Base-by-base conservation (phyloP, 1,140 invertebrate genomes). In the Lordiphosa collinella region DNA sequence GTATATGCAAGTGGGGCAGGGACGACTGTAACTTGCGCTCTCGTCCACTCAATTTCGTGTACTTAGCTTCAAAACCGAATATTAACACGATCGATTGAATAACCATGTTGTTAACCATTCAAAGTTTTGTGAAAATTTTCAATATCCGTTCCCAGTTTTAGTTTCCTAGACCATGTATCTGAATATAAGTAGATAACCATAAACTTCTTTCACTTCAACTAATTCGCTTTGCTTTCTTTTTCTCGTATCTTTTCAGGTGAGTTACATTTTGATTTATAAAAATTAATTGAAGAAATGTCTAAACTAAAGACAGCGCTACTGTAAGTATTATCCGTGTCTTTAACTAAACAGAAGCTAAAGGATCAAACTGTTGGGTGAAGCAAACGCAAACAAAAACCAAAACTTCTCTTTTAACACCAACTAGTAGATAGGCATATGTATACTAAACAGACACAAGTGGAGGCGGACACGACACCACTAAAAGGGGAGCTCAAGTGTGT, bases 171-270 rank as follows among this genome's bases (percentile, higher is more conserved):
- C n/a, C n/a, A n/a, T n/a, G n/a, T n/a, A n/a, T n/a, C n/a, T n/a
- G n/a, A n/a, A n/a, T n/a, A n/a, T n/a, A n/a, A n/a, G n/a, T n/a
- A n/a, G n/a, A n/a, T n/a, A n/a, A n/a, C n/a, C 16, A 2, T 18
- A 18, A 2, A n/a, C 10, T 14, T 36, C 1, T 16, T 13, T 14
- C 4, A 16, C 2, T 1, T 11, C 1, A 12, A 10, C 41, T 12
- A 32, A 13, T 34, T 56, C 40, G 35, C 40, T 36, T 46, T 9
- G 7, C 3, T 16, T 10, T 58, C 9, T 6, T 40, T 6, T 36
- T 29, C 43, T 65, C 44, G 37, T 56, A 46, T 66, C 43, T 35
- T 80, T 82, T 34, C 72, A 82, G 76, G 76, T 84, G 72, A 82
- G 78, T 82, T 57, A 25, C 16, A 18, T 43, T 44, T 9, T 44